phyloP scores from a whole-genome alignment of 1,140 invertebrate genomes.

The Hycleus phaleratus region DNA sequence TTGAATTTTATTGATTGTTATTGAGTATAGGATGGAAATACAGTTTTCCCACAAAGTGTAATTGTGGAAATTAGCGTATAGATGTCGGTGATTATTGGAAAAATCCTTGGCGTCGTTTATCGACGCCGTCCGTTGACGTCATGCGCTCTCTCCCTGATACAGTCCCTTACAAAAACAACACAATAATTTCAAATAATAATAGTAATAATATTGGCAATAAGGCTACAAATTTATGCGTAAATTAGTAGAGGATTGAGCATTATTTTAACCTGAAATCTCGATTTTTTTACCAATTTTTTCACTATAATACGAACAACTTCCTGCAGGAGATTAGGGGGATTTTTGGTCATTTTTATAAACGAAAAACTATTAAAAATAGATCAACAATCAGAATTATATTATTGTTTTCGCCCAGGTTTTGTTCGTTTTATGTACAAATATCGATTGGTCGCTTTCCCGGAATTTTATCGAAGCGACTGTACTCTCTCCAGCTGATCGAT shows the following conservation, averaged over 20 bases:
- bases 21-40: too few species aligned
- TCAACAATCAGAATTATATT: too few species aligned
- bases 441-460: neutral
- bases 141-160: constrained; percentile 12
- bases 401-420: too few species aligned
- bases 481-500: constrained; percentile 30
- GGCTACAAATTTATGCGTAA: neutral
- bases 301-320: neutral
- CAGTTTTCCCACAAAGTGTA: too few species aligned
- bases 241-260: neutral
- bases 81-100: neutral
- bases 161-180: constrained; percentile 9
- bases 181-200: constrained; percentile 1
- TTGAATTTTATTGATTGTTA: too few species aligned
- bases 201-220: neutral
- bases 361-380: too few species aligned
- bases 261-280: neutral
- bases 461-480: constrained; percentile 20
- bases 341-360: too few species aligned
- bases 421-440: neutral
- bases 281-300: neutral
- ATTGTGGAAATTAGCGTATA: neutral
- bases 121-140: constrained; percentile 11
- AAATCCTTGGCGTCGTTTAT: constrained; percentile 5
- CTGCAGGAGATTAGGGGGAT: neutral